Evolutionary conservation across 1,140 invertebrate species (phyloP).

Genomic region (Drosophila guanche): DNA sequence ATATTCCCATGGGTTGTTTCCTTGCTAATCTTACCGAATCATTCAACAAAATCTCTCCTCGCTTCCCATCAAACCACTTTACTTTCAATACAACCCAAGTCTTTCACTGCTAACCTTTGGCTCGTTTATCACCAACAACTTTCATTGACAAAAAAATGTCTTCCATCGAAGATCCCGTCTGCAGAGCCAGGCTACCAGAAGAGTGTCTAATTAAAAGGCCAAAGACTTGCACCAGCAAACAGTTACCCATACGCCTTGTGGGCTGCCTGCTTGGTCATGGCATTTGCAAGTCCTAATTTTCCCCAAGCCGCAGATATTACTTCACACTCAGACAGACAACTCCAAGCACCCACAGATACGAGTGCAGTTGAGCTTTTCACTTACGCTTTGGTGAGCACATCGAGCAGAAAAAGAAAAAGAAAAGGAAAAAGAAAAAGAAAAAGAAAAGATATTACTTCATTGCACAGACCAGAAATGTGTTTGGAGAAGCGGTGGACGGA

Average conservation of each 20-base stretch:
- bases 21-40: too few species aligned
- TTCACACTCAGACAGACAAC: constrained; percentile 50
- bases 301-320: constrained; percentile 52
- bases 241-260: constrained; percentile 59
- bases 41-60: too few species aligned
- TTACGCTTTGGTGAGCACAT: constrained; percentile 66
- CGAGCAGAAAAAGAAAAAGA: constrained; percentile 47
- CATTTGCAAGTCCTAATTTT: constrained; percentile 73
- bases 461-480: constrained; percentile 74
- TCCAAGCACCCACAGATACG: too few species aligned
- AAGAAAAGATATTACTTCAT: constrained; percentile 80
- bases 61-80: too few species aligned
- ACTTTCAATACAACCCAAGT: too few species aligned
- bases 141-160: too few species aligned
- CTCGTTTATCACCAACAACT: too few species aligned
- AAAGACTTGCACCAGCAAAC: not conserved
- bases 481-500: constrained; percentile 6
- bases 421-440: constrained; percentile 46
- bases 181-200: constrained; percentile 6
- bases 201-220: constrained; percentile 53
- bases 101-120: too few species aligned
- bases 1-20: too few species aligned
- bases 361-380: constrained; percentile 53
- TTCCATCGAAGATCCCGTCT: not conserved
- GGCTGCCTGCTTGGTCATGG: constrained; percentile 13